A percentile compares a stretch with the other conserved stretches of the same genome.
Evolutionary conservation across 2,888 invertebrate species (phyloP).

Genomic region (Acanthosepion lycidas): DNA sequence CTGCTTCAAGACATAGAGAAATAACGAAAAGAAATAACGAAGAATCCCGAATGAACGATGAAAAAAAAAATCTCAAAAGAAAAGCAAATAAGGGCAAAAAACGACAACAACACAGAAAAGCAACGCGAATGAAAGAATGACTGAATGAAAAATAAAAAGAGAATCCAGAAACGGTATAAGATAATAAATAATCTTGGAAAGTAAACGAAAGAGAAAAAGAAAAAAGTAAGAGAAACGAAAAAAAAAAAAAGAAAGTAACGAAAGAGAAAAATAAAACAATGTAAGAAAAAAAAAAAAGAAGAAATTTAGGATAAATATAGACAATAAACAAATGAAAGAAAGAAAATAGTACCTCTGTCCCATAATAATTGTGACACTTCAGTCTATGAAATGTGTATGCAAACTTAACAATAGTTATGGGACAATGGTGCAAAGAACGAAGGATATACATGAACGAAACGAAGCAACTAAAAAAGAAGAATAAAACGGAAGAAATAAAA

Average conservation of each 20-base stretch:
- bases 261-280: too few relatives aligned
- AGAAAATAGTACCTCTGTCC: too few relatives aligned
- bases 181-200: neutral
- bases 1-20: neutral
- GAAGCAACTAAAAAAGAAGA: neutral
- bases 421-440: neutral
- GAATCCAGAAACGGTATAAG: neutral
- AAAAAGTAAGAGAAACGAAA: neutral
- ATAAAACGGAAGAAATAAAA: neutral
- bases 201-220: neutral
- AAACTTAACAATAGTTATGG: too few relatives aligned
- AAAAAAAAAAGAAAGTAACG: too few relatives aligned
- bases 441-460: too few relatives aligned
- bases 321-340: too few relatives aligned
- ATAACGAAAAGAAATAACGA: neutral
- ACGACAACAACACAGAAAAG: neutral
- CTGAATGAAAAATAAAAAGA: too few relatives aligned
- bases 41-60: neutral
- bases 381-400: too few relatives aligned
- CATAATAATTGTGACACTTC: too few relatives aligned
- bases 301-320: too few relatives aligned
- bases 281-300: too few relatives aligned
- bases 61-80: neutral
- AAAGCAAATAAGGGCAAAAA: neutral
- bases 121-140: too few relatives aligned